Evolutionary conservation across 1,140 invertebrate species (phyloP), one percentile per base, ranked within the genome.

Genomic region (Ylistrum balloti): DNA sequence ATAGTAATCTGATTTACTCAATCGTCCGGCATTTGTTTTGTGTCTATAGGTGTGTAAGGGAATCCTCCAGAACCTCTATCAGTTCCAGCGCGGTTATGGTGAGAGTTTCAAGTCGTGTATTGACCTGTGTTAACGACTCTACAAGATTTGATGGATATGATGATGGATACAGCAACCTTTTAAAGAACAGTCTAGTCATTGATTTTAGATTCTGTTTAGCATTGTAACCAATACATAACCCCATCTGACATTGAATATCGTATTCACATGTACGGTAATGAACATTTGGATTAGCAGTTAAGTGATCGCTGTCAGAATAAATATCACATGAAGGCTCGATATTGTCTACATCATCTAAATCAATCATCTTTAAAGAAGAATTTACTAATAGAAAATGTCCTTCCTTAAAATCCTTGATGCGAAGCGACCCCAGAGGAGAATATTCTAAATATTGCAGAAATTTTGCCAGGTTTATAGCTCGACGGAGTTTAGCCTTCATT

Each of bases 311-410:
- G 34, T 91, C 92, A 2, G 88, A 88, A 45, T 91, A 92, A 3
- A 93, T 88, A 86, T 92, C 90, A 92, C 95, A 96, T 17, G 92
- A 92, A 1, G 95, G 95, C 91, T 96, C 95, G n/a, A 95, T 33
- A 91, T 95, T 95, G 87, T 95, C 94, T 33, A 95, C 93, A 90
- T 96, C 95, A 89, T 96, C 95, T 15, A 96, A 89, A 91, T 96
- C 95, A 48, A 95, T 96, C 91, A 96, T 94, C 88, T 95, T 95
- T 17, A 96, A 91, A 32, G 88, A 91, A 85, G 86, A 88, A 90
- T 94, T 94, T 13, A 94, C 91, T 90, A 95, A 90, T 33, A 96
- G 91, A 90, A 96, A 95, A 92, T 96, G 95, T 0, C 93, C 93
- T 88, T 95, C 95, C 89, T 96, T 96, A 86, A 96, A 95, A 90